These are phyloP conservation scores for Ichneumoninae sp. DNA, from an alignment of 2,888 invertebrate genomes.

Conservation along the genomic window DNA sequence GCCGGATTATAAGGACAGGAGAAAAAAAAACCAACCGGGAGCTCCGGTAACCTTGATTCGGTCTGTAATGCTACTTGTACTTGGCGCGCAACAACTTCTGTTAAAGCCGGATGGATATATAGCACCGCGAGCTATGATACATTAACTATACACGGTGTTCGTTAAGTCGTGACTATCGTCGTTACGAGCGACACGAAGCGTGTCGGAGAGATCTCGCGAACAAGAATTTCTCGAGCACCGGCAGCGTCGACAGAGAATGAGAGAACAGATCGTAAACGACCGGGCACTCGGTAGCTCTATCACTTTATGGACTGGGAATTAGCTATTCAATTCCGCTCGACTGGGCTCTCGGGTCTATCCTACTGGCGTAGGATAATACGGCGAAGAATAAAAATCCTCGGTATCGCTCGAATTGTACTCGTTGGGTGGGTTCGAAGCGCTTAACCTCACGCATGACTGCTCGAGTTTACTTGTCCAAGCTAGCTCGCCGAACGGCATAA, in stretches of 20 bases:
- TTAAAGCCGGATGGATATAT: slow-evolving; percentile 23
- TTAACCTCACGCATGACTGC: slow-evolving; percentile 32
- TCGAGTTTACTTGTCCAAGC: neutral
- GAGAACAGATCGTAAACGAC: slow-evolving; percentile 36
- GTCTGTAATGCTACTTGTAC: slow-evolving; percentile 59
- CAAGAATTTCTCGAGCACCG: slow-evolving; percentile 32
- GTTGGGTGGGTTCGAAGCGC: slow-evolving; percentile 12
- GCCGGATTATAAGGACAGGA: neutral
- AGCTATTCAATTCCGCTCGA: slow-evolving; percentile 43
- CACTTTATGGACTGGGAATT: slow-evolving; percentile 47
- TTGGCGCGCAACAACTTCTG: slow-evolving; percentile 7
- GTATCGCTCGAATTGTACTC: slow-evolving; percentile 10
- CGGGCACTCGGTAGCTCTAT: slow-evolving; percentile 34
- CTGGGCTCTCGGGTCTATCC: slow-evolving; percentile 30
- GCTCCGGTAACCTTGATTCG: slow-evolving; percentile 75
- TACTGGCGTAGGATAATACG: neutral
- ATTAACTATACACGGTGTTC: slow-evolving; percentile 21
- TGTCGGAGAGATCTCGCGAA: slow-evolving; percentile 47
- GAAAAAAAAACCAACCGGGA: slow-evolving; percentile 58
- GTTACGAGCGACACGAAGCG: slow-evolving; percentile 31
- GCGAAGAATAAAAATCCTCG: neutral
- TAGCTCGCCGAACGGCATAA: slow-evolving; percentile 13
- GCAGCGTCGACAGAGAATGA: neutral
- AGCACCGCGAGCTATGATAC: neutral
- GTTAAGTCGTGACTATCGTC: slow-evolving; percentile 45